phyloP scores from a whole-genome alignment of 2,888 invertebrate species.

The Melikaiella ostensackeni region DNA sequence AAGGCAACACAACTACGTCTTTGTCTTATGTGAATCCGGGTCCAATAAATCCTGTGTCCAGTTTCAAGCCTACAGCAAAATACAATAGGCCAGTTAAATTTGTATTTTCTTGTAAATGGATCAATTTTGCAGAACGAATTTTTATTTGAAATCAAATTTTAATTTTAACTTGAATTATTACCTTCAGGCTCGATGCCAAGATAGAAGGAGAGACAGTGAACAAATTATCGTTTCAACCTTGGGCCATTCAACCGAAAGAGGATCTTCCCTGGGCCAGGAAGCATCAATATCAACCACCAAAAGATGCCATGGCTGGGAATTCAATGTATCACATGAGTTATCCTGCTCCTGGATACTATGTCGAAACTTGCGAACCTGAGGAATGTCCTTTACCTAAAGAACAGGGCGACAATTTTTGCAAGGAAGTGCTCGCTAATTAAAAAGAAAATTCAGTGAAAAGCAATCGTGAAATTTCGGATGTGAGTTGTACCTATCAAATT shows the following conservation, averaged over 20 bases:
- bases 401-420: not conserved
- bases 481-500: not conserved
- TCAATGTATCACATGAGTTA: conserved; percentile 73
- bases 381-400: not conserved
- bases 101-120: not conserved
- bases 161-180: not conserved
- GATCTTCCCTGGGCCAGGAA: conserved; percentile 69
- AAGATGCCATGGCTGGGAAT: conserved; percentile 64
- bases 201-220: conserved; percentile 71
- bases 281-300: conserved; percentile 64
- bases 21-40: conserved; percentile 71
- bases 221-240: conserved; percentile 72
- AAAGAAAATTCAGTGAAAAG: not conserved
- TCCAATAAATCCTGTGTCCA: conserved; percentile 59
- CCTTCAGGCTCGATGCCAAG: conserved; percentile 64
- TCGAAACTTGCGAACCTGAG: conserved; percentile 60
- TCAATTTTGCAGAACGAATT: not conserved
- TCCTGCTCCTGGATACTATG: conserved; percentile 70
- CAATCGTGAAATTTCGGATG: not conserved
- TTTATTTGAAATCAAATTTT: not conserved
- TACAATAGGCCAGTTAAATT: conserved; percentile 63
- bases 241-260: conserved; percentile 64
- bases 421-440: not conserved
- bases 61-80: conserved; percentile 67
- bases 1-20: conserved; percentile 67